These are phyloP conservation scores for Maniola hyperantus DNA, from an alignment of 2,888 invertebrate genomes.

Conservation along the genomic window DNA sequence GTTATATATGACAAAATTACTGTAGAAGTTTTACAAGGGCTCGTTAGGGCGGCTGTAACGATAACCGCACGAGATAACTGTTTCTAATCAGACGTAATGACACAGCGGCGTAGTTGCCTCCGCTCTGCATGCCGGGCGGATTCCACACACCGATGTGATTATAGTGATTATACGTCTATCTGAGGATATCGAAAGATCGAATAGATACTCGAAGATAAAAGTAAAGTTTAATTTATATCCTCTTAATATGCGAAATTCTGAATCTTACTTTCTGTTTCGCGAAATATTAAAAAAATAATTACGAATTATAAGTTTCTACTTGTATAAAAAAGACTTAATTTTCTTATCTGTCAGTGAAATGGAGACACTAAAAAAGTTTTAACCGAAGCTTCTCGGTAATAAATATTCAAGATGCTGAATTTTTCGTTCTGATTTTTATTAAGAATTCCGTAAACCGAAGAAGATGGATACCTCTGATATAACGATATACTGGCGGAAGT, in stretches of 20 bases:
- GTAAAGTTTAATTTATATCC: too few species aligned
- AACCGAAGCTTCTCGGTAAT: slow-evolving; percentile 35
- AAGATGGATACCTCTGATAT: slow-evolving; percentile 67
- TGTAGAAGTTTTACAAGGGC: slow-evolving; percentile 75
- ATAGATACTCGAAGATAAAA: too few species aligned
- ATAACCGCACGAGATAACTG: slow-evolving; percentile 78
- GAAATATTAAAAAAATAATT: too few species aligned
- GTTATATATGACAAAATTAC: slow-evolving; percentile 70
- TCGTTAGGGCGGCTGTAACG: slow-evolving; percentile 73
- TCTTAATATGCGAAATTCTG: too few species aligned
- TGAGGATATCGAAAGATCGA: slow-evolving; percentile 24
- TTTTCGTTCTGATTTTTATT: slow-evolving; percentile 57
- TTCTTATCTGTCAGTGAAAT: slow-evolving; percentile 31
- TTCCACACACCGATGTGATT: slow-evolving; percentile 33
- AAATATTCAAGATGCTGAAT: slow-evolving; percentile 43
- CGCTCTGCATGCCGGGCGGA: slow-evolving; percentile 31
- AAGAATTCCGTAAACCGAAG: slow-evolving; percentile 59
- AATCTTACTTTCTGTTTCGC: too few species aligned
- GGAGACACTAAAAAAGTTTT: slow-evolving; percentile 37
- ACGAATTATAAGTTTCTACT: too few species aligned
- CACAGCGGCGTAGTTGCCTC: slow-evolving; percentile 49
- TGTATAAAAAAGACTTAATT: slow-evolving; percentile 20
- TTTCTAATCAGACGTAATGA: slow-evolving; percentile 78
- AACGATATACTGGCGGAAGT: slow-evolving; percentile 79
- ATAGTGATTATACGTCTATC: slow-evolving; percentile 14